Evolutionary conservation across 2,113 vertebrate species (phyloP).

Genomic region (Apaloderma vittatum): DNA sequence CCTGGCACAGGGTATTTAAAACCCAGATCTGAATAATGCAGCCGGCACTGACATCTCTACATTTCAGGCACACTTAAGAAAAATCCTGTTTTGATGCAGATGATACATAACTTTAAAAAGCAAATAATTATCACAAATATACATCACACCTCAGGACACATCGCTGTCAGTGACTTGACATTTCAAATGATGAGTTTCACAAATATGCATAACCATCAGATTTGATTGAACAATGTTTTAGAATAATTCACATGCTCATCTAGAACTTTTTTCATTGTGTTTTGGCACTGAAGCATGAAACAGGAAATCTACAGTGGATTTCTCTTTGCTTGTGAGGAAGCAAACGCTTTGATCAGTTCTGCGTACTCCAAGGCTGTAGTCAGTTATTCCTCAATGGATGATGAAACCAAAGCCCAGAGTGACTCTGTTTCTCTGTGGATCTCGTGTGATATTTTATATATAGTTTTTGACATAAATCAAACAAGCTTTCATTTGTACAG

Average conservation of each 20-base stretch:
- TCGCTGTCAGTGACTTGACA: constrained; percentile 64
- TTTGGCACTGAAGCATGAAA: constrained; percentile 69
- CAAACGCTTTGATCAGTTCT: constrained; percentile 57
- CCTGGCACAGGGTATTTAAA: constrained; percentile 20
- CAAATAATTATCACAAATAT: constrained; percentile 69
- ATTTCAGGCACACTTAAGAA: constrained; percentile 38
- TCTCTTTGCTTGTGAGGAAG: constrained; percentile 56
- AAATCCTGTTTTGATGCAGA: constrained; percentile 44
- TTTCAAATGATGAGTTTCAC: constrained; percentile 64
- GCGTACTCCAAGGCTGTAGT: constrained; percentile 56
- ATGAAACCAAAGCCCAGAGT: constrained; percentile 61
- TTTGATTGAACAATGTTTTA: constrained; percentile 64
- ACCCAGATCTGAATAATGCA: background rate
- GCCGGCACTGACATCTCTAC: constrained; percentile 9
- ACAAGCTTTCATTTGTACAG: constrained; percentile 65
- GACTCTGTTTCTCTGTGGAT: constrained; percentile 59
- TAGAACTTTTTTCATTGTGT: constrained; percentile 67
- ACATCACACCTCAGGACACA: constrained; percentile 61
- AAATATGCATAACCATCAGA: constrained; percentile 37
- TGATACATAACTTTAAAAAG: constrained; percentile 66
- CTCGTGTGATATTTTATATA: constrained; percentile 69
- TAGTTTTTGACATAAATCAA: constrained; percentile 71
- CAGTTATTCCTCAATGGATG: constrained; percentile 68
- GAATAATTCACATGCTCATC: constrained; percentile 62
- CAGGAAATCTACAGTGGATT: constrained; percentile 67